Conservation (phyloP, 23 tunicate species). For the Clavelina lepadiformis region DNA sequence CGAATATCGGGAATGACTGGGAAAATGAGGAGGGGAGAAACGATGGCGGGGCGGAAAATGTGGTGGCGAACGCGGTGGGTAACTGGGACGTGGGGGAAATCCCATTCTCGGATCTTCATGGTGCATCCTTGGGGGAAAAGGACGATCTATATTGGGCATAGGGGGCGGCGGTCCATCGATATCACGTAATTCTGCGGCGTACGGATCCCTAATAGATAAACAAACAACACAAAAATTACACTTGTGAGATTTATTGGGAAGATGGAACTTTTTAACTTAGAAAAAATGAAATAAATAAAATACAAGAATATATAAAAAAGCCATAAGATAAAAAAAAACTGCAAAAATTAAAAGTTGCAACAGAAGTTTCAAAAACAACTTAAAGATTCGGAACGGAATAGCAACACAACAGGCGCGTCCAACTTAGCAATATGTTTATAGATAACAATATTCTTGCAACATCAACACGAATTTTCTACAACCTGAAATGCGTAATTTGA, state of each 20-base stretch:
- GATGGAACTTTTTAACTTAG: constrained; percentile 3
- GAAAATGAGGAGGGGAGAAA: constrained; percentile 32
- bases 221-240: not conserved
- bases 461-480: not conserved
- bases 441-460: not conserved
- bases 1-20: constrained; percentile 26
- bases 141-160: constrained; percentile 3
- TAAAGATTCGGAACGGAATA: too few species aligned
- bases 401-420: too few species aligned
- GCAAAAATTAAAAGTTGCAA: too few species aligned
- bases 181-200: constrained; percentile 13
- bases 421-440: too few species aligned
- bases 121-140: constrained; percentile 11
- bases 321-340: too few species aligned
- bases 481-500: constrained; percentile 37
- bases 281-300: constrained; percentile 13
- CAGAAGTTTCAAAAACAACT: too few species aligned
- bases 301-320: too few species aligned
- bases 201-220: constrained; percentile 22
- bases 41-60: constrained; percentile 30
- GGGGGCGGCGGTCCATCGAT: constrained; percentile 11
- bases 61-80: constrained; percentile 38
- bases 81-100: constrained; percentile 15
- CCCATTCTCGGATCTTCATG: constrained; percentile 15
- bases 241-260: too few species aligned